A percentile compares a stretch with the other conserved stretches of the same genome.
These are phyloP conservation scores for Lepidostoma basale DNA, from an alignment of 1,140 invertebrate species.

Conservation along the genomic window DNA sequence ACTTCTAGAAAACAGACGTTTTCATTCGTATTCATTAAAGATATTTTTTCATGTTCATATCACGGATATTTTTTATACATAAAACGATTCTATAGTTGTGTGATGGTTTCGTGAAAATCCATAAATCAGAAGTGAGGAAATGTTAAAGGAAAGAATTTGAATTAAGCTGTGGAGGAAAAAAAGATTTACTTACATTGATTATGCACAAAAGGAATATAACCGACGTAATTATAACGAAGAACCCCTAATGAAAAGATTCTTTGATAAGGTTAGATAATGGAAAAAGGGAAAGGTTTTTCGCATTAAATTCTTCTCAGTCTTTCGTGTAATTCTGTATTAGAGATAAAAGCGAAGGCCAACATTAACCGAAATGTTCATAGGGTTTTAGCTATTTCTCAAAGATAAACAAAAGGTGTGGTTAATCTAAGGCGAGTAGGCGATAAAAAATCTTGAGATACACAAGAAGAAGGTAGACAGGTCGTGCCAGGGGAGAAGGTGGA, in stretches of 20 bases:
- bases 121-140: too few relatives aligned
- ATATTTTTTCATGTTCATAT: too few relatives aligned
- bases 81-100: too few relatives aligned
- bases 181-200: neutral
- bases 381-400: constrained; percentile 34
- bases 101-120: too few relatives aligned
- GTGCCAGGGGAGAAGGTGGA: constrained; percentile 21
- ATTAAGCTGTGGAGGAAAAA: too few relatives aligned
- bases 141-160: too few relatives aligned
- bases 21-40: too few relatives aligned
- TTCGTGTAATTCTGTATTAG: constrained; percentile 18
- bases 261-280: constrained; percentile 5
- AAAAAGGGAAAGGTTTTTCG: constrained; percentile 14
- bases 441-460: constrained; percentile 41
- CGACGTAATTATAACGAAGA: constrained; percentile 14
- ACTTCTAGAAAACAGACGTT: too few relatives aligned
- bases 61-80: too few relatives aligned
- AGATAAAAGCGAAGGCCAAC: constrained; percentile 28
- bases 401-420: constrained; percentile 36
- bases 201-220: neutral
- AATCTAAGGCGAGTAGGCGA: constrained; percentile 39
- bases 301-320: constrained; percentile 9
- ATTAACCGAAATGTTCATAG: constrained; percentile 30
- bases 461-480: constrained; percentile 24
- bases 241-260: constrained; percentile 8